Evolutionary conservation across 1,140 invertebrate species (phyloP).

Genomic region (Drosophila persimilis): DNA sequence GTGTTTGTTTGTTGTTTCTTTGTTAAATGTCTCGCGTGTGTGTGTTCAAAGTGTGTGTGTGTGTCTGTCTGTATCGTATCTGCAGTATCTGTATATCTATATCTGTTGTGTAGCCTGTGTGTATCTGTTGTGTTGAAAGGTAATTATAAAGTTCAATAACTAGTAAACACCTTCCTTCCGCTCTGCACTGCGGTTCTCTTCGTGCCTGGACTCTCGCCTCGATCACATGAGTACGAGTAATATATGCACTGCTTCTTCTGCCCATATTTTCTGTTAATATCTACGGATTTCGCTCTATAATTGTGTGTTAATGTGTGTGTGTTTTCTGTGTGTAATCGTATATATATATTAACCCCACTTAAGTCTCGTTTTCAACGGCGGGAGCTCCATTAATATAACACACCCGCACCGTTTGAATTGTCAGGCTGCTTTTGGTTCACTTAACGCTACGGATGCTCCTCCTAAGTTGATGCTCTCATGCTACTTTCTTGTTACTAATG

Average conservation of each 20-base stretch:
- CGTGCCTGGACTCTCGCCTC: slow-evolving; percentile 9
- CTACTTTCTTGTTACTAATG: slow-evolving; percentile 35
- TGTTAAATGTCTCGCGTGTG: slow-evolving; percentile 14
- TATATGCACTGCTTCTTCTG: slow-evolving; percentile 4
- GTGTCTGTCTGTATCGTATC: too few relatives aligned
- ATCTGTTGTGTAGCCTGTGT: slow-evolving; percentile 21
- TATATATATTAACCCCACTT: slow-evolving; percentile 39
- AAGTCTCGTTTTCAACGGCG: slow-evolving; percentile 65
- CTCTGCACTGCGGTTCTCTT: neutral
- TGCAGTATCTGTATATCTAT: slow-evolving; percentile 15
- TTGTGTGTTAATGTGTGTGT: neutral
- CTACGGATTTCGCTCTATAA: slow-evolving; percentile 36
- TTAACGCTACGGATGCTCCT: slow-evolving; percentile 47
- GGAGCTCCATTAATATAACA: slow-evolving; percentile 47
- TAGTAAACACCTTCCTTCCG: slow-evolving; percentile 38
- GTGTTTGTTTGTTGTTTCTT: slow-evolving; percentile 32
- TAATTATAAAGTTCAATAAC: slow-evolving; percentile 49
- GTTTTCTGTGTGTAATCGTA: too few relatives aligned
- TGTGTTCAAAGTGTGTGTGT: slow-evolving; percentile 20
- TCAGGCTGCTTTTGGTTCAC: slow-evolving; percentile 50
- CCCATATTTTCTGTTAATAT: slow-evolving; percentile 53
- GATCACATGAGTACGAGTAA: neutral
- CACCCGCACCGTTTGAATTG: slow-evolving; percentile 41
- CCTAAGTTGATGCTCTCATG: slow-evolving; percentile 43
- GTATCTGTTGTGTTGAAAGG: slow-evolving; percentile 18